phyloP scores from a whole-genome alignment of 2,888 invertebrate species.

The Pseudoips prasinana region DNA sequence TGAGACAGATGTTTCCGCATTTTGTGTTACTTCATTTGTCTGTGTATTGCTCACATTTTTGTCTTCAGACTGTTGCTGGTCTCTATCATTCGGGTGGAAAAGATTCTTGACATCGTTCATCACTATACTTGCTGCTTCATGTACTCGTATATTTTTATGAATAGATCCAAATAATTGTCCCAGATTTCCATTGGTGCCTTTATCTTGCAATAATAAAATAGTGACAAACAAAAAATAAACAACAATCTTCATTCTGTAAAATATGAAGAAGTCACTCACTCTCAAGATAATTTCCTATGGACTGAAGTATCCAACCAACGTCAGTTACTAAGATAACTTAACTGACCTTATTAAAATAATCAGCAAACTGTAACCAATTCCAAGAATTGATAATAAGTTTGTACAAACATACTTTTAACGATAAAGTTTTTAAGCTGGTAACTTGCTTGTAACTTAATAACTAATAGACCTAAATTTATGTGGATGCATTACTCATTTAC shows the following conservation, averaged over 20 bases:
- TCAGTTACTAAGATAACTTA: slow-evolving; percentile 38
- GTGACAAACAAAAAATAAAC: slow-evolving; percentile 37
- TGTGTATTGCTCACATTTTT: neutral
- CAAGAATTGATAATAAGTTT: slow-evolving; percentile 36
- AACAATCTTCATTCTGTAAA: slow-evolving; percentile 43
- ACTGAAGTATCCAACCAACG: slow-evolving; percentile 32
- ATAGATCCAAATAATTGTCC: slow-evolving; percentile 40
- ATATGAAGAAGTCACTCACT: slow-evolving; percentile 18
- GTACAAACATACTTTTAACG: no score
- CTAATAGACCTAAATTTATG: no score
- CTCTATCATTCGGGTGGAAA: slow-evolving; percentile 29
- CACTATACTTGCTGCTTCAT: slow-evolving; percentile 34
- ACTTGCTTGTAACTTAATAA: no score
- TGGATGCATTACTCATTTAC: no score
- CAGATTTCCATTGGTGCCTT: slow-evolving; percentile 37
- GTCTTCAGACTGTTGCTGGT: neutral
- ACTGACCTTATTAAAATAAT: slow-evolving; percentile 41
- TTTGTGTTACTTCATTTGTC: neutral
- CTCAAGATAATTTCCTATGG: slow-evolving; percentile 29
- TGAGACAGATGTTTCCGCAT: neutral
- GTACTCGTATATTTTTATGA: slow-evolving; percentile 34
- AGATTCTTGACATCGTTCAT: slow-evolving; percentile 36
- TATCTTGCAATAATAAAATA: slow-evolving; percentile 31
- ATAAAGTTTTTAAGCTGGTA: no score
- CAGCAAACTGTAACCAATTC: slow-evolving; percentile 24